Evolutionary conservation across 2,888 invertebrate genomes (phyloP).

Genomic region (Lacanobia wlatinum): DNA sequence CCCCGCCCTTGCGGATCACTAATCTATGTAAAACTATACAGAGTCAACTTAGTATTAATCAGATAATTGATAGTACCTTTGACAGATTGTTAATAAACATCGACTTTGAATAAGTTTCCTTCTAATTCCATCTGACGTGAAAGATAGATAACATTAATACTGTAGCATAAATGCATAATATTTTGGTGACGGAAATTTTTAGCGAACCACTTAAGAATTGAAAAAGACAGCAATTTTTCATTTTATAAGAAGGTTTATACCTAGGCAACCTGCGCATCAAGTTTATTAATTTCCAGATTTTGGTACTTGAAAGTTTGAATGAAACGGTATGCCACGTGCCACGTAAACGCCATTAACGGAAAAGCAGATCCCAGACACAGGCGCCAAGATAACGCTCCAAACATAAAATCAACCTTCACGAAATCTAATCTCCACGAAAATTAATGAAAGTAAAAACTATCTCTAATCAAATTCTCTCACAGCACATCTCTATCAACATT

Average conservation of each 20-base stretch:
- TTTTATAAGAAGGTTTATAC: too few species aligned
- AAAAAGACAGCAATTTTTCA: neutral
- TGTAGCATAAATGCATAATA: conserved; percentile 24
- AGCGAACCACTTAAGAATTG: neutral
- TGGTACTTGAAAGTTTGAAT: too few species aligned
- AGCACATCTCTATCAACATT: conserved; percentile 49
- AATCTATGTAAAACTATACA: conserved; percentile 39
- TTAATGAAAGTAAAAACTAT: conserved; percentile 28
- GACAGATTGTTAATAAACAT: conserved; percentile 40
- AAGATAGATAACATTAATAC: conserved; percentile 23
- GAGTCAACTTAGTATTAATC: conserved; percentile 24
- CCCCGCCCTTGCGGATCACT: conserved; percentile 36
- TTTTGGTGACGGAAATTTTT: neutral
- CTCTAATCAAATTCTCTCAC: conserved; percentile 41
- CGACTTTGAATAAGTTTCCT: conserved; percentile 32
- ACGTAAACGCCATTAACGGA: neutral
- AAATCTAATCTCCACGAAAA: conserved; percentile 23
- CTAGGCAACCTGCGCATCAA: too few species aligned
- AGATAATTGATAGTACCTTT: conserved; percentile 39
- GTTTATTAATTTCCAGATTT: too few species aligned
- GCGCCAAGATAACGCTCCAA: conserved; percentile 1
- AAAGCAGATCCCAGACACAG: neutral
- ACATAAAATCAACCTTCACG: conserved; percentile 1
- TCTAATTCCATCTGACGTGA: conserved; percentile 33
- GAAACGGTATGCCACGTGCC: too few species aligned